phyloP scores from a whole-genome alignment of 2,888 invertebrate genomes.

The Aspidiotus destructor region DNA sequence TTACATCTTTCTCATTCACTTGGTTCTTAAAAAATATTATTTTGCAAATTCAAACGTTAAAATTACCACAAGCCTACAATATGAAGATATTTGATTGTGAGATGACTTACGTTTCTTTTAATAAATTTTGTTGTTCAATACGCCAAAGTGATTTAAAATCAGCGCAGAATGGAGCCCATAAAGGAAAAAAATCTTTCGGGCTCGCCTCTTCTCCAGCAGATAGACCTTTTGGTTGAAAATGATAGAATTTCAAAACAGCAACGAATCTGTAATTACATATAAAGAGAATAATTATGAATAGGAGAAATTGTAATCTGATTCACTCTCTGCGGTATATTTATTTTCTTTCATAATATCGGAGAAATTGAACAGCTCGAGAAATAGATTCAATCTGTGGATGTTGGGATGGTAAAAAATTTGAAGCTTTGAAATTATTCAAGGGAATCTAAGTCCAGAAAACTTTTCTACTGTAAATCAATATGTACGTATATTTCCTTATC shows the following conservation, averaged over 20 bases:
- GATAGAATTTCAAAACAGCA: constrained; percentile 73
- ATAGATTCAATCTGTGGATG: too few relatives aligned
- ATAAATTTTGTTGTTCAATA: constrained; percentile 72
- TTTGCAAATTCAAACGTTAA: neutral
- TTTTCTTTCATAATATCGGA: too few relatives aligned
- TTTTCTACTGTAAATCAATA: too few relatives aligned
- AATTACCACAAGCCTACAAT: neutral
- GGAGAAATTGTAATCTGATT: too few relatives aligned
- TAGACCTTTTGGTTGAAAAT: constrained; percentile 70
- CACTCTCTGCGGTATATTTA: too few relatives aligned
- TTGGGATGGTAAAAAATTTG: too few relatives aligned
- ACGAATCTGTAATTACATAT: constrained; percentile 51
- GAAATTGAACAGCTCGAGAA: too few relatives aligned
- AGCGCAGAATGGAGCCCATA: constrained; percentile 80
- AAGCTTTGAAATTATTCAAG: too few relatives aligned
- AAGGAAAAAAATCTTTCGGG: constrained; percentile 80
- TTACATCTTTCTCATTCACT: too few relatives aligned
- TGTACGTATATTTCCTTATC: too few relatives aligned
- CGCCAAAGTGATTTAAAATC: constrained; percentile 95
- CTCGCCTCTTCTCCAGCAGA: constrained; percentile 54
- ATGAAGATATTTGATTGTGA: neutral
- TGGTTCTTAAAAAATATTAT: neutral
- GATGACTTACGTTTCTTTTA: constrained; percentile 63
- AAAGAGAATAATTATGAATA: too few relatives aligned
- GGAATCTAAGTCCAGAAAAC: too few relatives aligned